These are phyloP conservation scores for Erebia ligea DNA, from an alignment of 2,888 invertebrate species.

Conservation along the genomic window DNA sequence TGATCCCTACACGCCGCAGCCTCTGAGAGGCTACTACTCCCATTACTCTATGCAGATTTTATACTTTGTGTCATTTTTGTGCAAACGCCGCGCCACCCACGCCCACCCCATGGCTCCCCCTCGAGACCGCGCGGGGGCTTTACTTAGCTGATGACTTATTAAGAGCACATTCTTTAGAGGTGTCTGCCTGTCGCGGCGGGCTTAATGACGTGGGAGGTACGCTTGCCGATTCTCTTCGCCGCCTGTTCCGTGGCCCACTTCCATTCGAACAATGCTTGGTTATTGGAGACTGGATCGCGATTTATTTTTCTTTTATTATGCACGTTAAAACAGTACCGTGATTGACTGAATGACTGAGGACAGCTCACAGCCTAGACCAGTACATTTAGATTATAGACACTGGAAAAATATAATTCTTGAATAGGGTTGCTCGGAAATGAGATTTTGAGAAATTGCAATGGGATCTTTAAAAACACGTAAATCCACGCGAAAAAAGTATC, in stretches of 20 bases:
- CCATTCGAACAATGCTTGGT: conserved; percentile 44
- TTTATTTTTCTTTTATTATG: conserved; percentile 38
- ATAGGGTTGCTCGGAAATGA: no score
- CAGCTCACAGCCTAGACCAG: no score
- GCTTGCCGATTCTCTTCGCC: conserved; percentile 61
- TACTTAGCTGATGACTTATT: conserved; percentile 84
- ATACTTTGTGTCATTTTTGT: conserved; percentile 81
- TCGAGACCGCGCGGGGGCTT: conserved; percentile 51
- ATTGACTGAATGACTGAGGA: no score
- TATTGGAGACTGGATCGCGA: conserved; percentile 38
- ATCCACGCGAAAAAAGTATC: no score
- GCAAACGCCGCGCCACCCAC: conserved; percentile 57
- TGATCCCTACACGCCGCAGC: conserved; percentile 66
- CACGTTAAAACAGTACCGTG: no score
- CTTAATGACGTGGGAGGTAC: conserved; percentile 77
- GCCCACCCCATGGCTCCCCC: conserved; percentile 37
- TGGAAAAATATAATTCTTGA: no score
- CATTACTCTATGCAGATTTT: conserved; percentile 80
- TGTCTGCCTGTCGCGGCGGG: conserved; percentile 76
- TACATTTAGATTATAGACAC: no score
- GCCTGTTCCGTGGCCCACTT: conserved; percentile 65
- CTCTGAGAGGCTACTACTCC: conserved; percentile 72
- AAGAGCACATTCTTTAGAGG: conserved; percentile 82
- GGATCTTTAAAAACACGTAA: no score
- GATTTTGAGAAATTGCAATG: no score